These are phyloP conservation scores for Oryzias javanicus DNA, from an alignment of 2,113 vertebrate species.

Conservation along the genomic window DNA sequence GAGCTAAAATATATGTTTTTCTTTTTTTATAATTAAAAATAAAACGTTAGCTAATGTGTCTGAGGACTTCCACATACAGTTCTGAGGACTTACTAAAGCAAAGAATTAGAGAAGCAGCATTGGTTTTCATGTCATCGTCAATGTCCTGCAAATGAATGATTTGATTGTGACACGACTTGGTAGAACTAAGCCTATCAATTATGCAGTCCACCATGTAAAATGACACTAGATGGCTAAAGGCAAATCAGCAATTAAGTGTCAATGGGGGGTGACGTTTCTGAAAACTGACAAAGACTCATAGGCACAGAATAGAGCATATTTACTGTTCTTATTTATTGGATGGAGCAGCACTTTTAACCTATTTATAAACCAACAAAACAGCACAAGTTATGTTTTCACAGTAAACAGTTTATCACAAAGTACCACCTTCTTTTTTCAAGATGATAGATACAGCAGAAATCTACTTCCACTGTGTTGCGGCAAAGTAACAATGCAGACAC, in stretches of 20 bases:
- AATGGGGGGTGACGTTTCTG: slow-evolving; percentile 48
- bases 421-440: not conserved
- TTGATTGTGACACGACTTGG: slow-evolving; percentile 38
- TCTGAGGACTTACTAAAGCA: slow-evolving; percentile 1
- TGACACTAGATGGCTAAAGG: slow-evolving; percentile 59
- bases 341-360: not conserved
- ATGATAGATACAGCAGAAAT: not conserved
- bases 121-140: slow-evolving; percentile 31
- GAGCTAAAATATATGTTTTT: no score
- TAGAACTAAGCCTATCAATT: slow-evolving; percentile 36
- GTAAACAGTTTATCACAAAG: not conserved
- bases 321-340: slow-evolving; percentile 12
- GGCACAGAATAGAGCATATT: slow-evolving; percentile 40
- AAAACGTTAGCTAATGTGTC: not conserved
- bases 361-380: not conserved
- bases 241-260: slow-evolving; percentile 59
- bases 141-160: slow-evolving; percentile 29
- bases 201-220: slow-evolving; percentile 46
- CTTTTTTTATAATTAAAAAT: not conserved
- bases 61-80: not conserved
- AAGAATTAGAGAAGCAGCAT: slow-evolving; percentile 7
- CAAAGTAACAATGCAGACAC: not conserved
- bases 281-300: slow-evolving; percentile 46
- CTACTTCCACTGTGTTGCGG: not conserved
- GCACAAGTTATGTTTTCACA: not conserved